Evolutionary conservation across 2,888 invertebrate genomes (phyloP), one percentile per base, ranked within the genome.

Genomic region (Coelopa pilipes): DNA sequence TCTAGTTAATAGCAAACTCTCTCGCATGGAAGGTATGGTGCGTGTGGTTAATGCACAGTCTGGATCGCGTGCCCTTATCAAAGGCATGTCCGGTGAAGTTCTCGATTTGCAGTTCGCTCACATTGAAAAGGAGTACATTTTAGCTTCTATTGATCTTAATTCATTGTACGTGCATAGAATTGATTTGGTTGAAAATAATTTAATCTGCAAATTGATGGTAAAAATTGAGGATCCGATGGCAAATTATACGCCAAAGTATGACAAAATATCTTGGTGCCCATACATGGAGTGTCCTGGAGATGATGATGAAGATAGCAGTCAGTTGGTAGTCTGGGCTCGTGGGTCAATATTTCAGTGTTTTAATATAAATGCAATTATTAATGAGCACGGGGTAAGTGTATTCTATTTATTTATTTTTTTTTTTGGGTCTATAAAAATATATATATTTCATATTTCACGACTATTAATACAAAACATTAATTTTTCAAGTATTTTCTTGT

Each of bases 241-340:
- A 11, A 85, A 84, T 74, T 86, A 87, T 81, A 77, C 88, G 0
- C 89, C 90, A 49, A 89, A 89, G 75, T 89, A 89, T 82, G 92
- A 93, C 80, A 89, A 95, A 78, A 92, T 97, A 60, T 94, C 96
- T 81, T 98, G 98, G 98, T 98, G 98, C 84, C 96, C 97, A 0
- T 97, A 93, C 89, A 81, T 85, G 21, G 81, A 80, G 59, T 78
- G 77, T 53, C 76, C 80, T n/a, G 79, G 75, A 19, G 88, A 88
- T 59, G 88, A 91, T 76, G 92, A 91, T 9, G 91, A 91, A 12
- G 91, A 92, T 53, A 92, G 92, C 21, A 93, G 93, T 34, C 92
- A 93, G 82, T 89, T 96, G 80, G 90, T 97, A 81, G 94, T 95
- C 74, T 91, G 96, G 81, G 92, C 96, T 3, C 93, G 96, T 83